These are phyloP conservation scores for Pitangus sulphuratus DNA, from an alignment of 2,797 vertebrate genomes.

Conservation along the genomic window DNA sequence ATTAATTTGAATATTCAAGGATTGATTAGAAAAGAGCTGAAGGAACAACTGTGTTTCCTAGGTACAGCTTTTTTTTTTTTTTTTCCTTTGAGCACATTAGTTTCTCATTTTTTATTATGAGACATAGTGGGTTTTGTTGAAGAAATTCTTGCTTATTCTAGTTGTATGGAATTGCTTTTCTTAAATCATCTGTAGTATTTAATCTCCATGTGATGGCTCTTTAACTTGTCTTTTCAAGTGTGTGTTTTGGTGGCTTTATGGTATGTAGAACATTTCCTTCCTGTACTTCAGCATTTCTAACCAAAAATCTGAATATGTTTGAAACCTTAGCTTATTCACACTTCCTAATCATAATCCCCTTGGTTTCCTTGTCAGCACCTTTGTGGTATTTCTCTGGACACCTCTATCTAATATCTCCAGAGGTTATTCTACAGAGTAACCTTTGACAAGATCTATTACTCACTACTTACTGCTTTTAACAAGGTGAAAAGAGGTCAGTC, in stretches of 20 bases:
- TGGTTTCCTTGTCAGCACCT: conserved; percentile 63
- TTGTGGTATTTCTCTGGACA: conserved; percentile 64
- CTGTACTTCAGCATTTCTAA: conserved; percentile 44
- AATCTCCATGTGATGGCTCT: conserved; percentile 22
- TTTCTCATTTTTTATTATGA: background rate
- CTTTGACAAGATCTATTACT: conserved; percentile 71
- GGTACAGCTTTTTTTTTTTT: background rate
- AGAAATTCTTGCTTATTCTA: background rate
- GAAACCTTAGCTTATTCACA: conserved; percentile 62
- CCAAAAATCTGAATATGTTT: conserved; percentile 51
- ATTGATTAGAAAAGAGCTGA: background rate
- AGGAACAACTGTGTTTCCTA: background rate
- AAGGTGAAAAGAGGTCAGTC: conserved; percentile 47
- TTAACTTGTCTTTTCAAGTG: conserved; percentile 54
- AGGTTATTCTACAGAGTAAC: conserved; percentile 66
- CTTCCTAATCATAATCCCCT: conserved; percentile 60
- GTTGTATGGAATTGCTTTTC: background rate
- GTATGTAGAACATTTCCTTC: conserved; percentile 67
- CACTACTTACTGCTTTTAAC: conserved; percentile 59
- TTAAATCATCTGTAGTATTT: background rate
- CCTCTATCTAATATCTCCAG: conserved; percentile 56
- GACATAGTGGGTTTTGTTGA: background rate
- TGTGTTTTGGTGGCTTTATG: conserved; percentile 55
- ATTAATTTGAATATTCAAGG: background rate
- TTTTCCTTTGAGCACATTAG: background rate